phyloP scores from a whole-genome alignment of 2,113 vertebrate species.

The Serilophus lunatus region DNA sequence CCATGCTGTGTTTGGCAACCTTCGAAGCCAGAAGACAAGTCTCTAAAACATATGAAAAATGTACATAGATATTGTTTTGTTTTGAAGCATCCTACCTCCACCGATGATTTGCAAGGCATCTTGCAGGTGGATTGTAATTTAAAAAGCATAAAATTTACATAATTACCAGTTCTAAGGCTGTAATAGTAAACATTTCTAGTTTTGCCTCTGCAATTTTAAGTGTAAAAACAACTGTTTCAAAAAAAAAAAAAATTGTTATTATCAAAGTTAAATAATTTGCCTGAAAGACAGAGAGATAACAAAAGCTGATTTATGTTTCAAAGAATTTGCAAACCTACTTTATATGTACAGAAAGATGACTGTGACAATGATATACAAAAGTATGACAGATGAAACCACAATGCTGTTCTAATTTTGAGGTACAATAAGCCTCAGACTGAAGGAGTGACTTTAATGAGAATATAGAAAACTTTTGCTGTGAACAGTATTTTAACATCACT shows the following conservation, averaged over 20 bases:
- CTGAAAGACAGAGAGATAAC: neutral
- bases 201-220: neutral
- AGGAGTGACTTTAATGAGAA: neutral
- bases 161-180: conserved; percentile 1
- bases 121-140: neutral
- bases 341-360: neutral
- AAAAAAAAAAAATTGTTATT: neutral
- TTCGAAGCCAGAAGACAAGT: neutral
- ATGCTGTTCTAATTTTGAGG: neutral
- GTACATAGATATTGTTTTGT: neutral
- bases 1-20: conserved; percentile 19
- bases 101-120: neutral
- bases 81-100: neutral
- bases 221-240: neutral
- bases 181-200: neutral
- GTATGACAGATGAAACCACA: neutral
- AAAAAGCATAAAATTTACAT: conserved; percentile 4
- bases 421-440: neutral
- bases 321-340: neutral
- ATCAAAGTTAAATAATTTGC: neutral
- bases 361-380: neutral
- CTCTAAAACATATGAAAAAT: neutral
- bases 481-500: neutral
- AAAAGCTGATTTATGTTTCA: neutral
- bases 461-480: neutral